Evolutionary conservation across 2,797 vertebrate species (phyloP).

Genomic region (Helicolenus hilgendorfi): DNA sequence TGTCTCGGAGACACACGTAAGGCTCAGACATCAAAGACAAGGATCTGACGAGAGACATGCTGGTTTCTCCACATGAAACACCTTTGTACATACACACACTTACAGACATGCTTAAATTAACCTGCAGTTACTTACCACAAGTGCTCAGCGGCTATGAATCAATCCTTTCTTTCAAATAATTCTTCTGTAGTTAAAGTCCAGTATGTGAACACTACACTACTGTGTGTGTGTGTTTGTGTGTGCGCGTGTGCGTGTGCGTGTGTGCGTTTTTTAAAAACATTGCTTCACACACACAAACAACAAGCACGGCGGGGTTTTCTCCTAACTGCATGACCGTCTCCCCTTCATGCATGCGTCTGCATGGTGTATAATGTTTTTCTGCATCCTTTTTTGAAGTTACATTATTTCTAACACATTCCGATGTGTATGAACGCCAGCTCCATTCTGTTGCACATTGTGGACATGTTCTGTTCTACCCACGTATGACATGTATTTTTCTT

Average conservation of each 20-base stretch:
- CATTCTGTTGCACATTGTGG: constrained; percentile 69
- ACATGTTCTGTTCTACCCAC: constrained; percentile 67
- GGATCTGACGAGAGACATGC: not conserved
- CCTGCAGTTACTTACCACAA: not conserved
- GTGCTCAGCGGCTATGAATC: not conserved
- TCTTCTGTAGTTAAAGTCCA: not conserved
- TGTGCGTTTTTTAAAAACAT: not conserved
- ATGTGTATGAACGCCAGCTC: constrained; percentile 62
- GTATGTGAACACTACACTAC: not conserved
- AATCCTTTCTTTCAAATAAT: not conserved
- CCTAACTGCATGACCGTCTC: constrained; percentile 81
- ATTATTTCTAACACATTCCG: constrained; percentile 67
- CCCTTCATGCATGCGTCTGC: constrained; percentile 85
- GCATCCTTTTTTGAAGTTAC: constrained; percentile 64
- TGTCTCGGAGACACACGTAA: constrained; percentile 1
- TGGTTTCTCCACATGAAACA: constrained; percentile 5
- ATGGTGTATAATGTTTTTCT: constrained; percentile 76
- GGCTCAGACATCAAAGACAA: not conserved
- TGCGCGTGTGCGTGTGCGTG: not conserved
- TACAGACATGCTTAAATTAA: not conserved
- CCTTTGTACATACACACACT: not conserved
- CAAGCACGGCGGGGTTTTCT: constrained; percentile 75
- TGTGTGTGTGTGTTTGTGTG: not conserved
- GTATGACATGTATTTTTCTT: constrained; percentile 45
- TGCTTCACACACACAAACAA: constrained; percentile 68